Percentiles rank a stretch among this genome's conserved stretches.
Conservation (phyloP, 2,888 invertebrate species). For the Carcina quercana region DNA sequence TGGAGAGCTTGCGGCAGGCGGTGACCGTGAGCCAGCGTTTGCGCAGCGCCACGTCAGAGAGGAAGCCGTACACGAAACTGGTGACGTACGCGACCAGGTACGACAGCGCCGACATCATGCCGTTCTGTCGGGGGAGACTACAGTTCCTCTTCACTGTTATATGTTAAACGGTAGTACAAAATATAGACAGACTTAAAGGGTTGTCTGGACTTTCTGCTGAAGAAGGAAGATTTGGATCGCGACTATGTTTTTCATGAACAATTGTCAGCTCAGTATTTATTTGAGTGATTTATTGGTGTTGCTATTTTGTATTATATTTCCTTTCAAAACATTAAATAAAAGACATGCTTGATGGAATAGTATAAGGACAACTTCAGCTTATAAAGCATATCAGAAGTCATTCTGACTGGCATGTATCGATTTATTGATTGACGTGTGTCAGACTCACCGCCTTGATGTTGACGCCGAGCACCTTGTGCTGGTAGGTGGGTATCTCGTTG, state of each 20-base stretch:
- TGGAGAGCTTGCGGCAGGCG: constrained; percentile 55
- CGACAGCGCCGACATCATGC: constrained; percentile 80
- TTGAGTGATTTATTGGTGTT: too few species aligned
- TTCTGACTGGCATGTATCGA: too few species aligned
- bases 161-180: too few species aligned
- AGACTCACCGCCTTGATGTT: constrained; percentile 57
- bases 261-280: background rate
- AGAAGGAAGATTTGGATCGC: background rate
- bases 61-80: constrained; percentile 47
- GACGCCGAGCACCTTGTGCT: constrained; percentile 71
- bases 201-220: background rate
- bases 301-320: too few species aligned
- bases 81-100: constrained; percentile 82
- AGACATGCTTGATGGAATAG: background rate
- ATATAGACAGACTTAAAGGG: background rate
- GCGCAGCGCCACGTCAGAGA: constrained; percentile 74
- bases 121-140: constrained; percentile 63
- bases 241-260: background rate
- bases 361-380: too few species aligned
- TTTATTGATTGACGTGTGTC: too few species aligned
- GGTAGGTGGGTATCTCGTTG: constrained; percentile 79
- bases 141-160: constrained; percentile 1
- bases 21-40: constrained; percentile 65
- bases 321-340: too few species aligned
- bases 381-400: too few species aligned